phyloP scores from a whole-genome alignment of 2,888 invertebrate species.

The Philereme vetulata region DNA sequence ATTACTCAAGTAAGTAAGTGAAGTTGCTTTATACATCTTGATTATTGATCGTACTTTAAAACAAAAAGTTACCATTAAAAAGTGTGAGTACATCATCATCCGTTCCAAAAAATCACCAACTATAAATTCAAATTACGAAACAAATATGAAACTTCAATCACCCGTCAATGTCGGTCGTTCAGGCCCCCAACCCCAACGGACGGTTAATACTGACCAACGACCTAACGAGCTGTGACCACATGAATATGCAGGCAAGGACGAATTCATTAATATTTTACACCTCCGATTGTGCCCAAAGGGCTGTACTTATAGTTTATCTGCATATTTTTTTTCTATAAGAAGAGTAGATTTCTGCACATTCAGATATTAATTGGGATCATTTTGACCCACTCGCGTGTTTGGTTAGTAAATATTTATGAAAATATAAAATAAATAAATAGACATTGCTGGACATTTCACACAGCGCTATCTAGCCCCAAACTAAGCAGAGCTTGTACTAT shows the following conservation, averaged over 20 bases:
- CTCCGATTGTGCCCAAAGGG: slow-evolving; percentile 34
- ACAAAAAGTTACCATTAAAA: too few relatives aligned
- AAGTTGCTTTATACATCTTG: too few relatives aligned
- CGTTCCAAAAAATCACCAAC: background rate
- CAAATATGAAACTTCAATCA: slow-evolving; percentile 27
- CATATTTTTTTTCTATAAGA: background rate
- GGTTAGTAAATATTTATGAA: too few relatives aligned
- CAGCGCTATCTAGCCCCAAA: too few relatives aligned
- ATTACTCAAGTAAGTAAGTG: too few relatives aligned
- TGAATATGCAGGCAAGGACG: slow-evolving; percentile 77
- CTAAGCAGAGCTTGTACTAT: too few relatives aligned
- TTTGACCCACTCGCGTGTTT: too few relatives aligned
- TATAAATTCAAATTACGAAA: slow-evolving; percentile 19
- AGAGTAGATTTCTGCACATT: background rate
- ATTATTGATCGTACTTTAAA: too few relatives aligned
- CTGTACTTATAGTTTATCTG: background rate
- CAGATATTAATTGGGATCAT: too few relatives aligned
- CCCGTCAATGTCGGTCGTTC: slow-evolving; percentile 16
- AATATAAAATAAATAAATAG: too few relatives aligned
- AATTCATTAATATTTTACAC: slow-evolving; percentile 70
- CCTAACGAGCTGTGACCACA: slow-evolving; percentile 78
- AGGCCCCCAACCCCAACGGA: slow-evolving; percentile 46
- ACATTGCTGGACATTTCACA: too few relatives aligned
- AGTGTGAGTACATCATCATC: background rate
- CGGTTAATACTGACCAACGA: slow-evolving; percentile 75